A percentile compares a stretch with the other conserved stretches of the same genome.
phyloP scores from a whole-genome alignment of 2,113 vertebrate genomes.

The Saccopteryx leptura region DNA sequence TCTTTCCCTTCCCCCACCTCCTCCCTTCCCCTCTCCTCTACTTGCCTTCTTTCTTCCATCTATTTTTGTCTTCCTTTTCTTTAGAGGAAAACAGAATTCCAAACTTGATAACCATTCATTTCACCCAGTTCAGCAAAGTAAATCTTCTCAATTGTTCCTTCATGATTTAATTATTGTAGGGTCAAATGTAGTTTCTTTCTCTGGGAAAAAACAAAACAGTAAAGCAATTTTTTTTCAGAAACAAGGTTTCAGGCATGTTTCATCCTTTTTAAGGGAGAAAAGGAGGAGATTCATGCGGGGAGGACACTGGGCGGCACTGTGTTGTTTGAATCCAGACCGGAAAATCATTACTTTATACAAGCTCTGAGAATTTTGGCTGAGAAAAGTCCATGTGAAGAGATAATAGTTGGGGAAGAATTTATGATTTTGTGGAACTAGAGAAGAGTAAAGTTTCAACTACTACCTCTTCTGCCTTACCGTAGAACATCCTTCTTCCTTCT shows the following conservation, averaged over 20 bases:
- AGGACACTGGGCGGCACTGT: not conserved
- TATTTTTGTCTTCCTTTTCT: not conserved
- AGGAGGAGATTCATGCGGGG: not conserved
- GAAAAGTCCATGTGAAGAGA: slow-evolving; percentile 37
- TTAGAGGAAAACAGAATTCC: slow-evolving; percentile 6
- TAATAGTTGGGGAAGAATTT: slow-evolving; percentile 29
- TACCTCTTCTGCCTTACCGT: not conserved
- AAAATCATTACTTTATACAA: slow-evolving; percentile 5
- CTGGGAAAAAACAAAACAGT: not conserved
- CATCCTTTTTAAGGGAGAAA: not conserved
- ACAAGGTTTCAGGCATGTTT: not conserved
- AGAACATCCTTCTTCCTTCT: not conserved
- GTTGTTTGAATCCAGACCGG: not conserved
- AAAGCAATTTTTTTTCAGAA: not conserved
- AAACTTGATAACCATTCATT: not conserved
- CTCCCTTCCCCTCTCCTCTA: not conserved
- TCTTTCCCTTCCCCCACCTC: too few relatives aligned
- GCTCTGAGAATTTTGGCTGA: not conserved
- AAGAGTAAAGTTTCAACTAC: not conserved
- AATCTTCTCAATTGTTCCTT: slow-evolving; percentile 13
- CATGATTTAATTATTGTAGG: slow-evolving; percentile 41
- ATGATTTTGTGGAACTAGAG: not conserved
- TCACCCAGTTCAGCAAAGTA: slow-evolving; percentile 15
- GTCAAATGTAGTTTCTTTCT: slow-evolving; percentile 37
- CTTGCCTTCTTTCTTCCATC: too few relatives aligned